Percentiles rank a stretch among this genome's conserved stretches.
Evolutionary conservation across 2,113 vertebrate species (phyloP).

Genomic region (Ursus arctos): DNA sequence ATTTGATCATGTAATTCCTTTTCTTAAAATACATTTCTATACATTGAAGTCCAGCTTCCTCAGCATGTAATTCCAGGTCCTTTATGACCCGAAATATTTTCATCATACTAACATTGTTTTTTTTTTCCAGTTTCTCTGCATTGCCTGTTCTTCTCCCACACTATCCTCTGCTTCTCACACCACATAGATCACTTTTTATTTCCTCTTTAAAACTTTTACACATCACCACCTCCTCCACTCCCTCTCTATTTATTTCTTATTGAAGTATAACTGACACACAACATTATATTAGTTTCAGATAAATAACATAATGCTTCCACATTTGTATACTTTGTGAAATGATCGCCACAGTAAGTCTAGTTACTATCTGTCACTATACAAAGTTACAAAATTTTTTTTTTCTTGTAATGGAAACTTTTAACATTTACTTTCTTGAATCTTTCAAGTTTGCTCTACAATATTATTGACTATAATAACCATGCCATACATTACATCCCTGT

Average conservation of each 20-base stretch:
- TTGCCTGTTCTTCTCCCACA: not conserved
- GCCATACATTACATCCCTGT: not conserved
- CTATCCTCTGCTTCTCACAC: not conserved
- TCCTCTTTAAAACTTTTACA: not conserved
- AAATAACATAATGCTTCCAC: not conserved
- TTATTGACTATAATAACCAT: not conserved
- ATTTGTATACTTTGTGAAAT: not conserved
- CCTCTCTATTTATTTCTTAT: not conserved
- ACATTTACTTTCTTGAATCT: not conserved
- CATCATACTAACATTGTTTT: not conserved
- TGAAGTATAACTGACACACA: not conserved
- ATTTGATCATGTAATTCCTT: slow-evolving; percentile 17
- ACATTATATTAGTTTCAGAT: not conserved
- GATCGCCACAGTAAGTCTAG: not conserved
- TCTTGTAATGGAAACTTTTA: not conserved
- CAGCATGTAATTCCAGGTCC: not conserved
- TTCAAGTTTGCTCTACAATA: not conserved
- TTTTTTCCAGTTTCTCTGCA: not conserved
- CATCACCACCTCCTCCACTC: not conserved
- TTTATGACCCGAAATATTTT: not conserved
- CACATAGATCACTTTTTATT: not conserved
- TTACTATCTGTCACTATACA: not conserved
- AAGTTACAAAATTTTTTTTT: not conserved
- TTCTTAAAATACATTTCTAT: slow-evolving; percentile 40
- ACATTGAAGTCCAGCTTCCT: not conserved